Conservation (phyloP, 2,797 vertebrate species). For the Pampus argenteus region DNA sequence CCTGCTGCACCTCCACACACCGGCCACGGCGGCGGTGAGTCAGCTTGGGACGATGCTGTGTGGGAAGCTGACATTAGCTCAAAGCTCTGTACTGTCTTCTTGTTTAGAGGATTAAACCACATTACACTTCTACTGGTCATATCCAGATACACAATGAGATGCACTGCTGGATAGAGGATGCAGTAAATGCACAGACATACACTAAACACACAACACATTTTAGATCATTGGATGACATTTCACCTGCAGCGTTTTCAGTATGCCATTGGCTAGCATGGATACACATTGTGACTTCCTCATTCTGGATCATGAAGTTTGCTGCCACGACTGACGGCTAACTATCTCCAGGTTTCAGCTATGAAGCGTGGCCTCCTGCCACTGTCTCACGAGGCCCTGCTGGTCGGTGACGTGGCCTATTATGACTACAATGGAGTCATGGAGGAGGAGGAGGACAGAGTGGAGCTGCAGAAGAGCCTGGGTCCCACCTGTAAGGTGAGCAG, state of each 20-base stretch:
- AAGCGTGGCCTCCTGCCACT: conserved; percentile 94
- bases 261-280: neutral
- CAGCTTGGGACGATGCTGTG: neutral
- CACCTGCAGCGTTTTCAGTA: neutral
- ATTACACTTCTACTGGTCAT: neutral
- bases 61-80: neutral
- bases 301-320: conserved; percentile 5
- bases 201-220: neutral
- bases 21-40: conserved; percentile 91
- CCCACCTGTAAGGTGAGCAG: conserved; percentile 94
- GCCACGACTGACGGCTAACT: conserved; percentile 17
- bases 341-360: conserved; percentile 93
- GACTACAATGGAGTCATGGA: conserved; percentile 95
- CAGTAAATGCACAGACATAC: neutral
- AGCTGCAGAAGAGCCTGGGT: conserved; percentile 95
- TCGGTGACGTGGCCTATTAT: conserved; percentile 93
- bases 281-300: neutral
- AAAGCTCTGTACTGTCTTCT: neutral
- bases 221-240: neutral
- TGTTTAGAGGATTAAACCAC: neutral
- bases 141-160: neutral
- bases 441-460: conserved; percentile 91
- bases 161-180: neutral
- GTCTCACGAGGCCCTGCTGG: conserved; percentile 93
- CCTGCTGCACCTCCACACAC: conserved; percentile 92